These are phyloP conservation scores for Crenichthys baileyi DNA, from an alignment of 2,797 vertebrate species.

Conservation along the genomic window DNA sequence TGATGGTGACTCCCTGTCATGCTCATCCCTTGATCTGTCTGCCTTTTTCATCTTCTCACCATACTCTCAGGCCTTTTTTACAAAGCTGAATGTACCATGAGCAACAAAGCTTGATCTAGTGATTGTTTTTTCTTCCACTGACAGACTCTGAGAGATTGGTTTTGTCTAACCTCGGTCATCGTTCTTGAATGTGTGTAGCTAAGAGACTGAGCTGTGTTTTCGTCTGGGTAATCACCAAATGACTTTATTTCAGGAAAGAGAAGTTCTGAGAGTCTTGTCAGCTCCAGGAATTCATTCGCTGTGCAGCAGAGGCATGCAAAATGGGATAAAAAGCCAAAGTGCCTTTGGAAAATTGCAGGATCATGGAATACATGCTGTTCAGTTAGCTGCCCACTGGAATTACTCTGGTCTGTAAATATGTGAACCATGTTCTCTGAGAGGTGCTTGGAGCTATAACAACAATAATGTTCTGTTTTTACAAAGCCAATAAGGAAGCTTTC, in stretches of 20 bases:
- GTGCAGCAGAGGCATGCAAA: conserved; percentile 19
- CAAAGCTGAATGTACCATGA: neutral
- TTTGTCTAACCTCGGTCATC: conserved; percentile 13
- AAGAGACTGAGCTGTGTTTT: conserved; percentile 22
- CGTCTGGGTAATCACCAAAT: conserved; percentile 21
- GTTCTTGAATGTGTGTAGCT: conserved; percentile 44
- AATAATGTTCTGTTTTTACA: neutral
- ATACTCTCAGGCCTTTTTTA: conserved; percentile 40
- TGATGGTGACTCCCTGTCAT: conserved; percentile 45
- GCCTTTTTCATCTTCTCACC: conserved; percentile 47
- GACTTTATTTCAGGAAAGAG: conserved; percentile 29
- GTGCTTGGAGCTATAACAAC: neutral
- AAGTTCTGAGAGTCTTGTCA: conserved; percentile 18
- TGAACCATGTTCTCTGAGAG: neutral
- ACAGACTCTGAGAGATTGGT: conserved; percentile 26
- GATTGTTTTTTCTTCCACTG: conserved; percentile 3
- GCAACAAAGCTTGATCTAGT: neutral
- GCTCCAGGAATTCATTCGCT: conserved; percentile 25
- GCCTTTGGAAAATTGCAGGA: conserved; percentile 26
- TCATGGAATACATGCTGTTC: conserved; percentile 4
- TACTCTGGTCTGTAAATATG: neutral
- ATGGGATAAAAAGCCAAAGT: conserved; percentile 21
- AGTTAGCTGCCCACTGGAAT: neutral
- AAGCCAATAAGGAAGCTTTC: neutral
- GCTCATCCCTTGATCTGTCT: conserved; percentile 45